Conservation (phyloP, 2,888 invertebrate species). For the Bhutanitis thaidina region DNA sequence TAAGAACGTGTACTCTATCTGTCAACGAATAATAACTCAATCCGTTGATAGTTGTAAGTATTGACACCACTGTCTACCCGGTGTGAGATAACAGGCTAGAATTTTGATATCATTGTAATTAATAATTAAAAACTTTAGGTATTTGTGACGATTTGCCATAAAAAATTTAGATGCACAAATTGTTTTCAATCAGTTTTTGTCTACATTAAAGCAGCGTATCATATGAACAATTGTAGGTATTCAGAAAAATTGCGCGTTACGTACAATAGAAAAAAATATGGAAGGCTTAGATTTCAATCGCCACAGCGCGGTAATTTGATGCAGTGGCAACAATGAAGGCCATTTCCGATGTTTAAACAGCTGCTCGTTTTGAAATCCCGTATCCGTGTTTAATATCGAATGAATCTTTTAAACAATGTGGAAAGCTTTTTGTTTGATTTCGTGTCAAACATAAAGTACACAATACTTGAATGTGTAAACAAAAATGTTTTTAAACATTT, state of each 20-base stretch:
- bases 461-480: conserved; percentile 5
- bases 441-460: conserved; percentile 7
- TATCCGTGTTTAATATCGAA: conserved; percentile 29
- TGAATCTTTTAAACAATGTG: conserved; percentile 20
- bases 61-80: too few species aligned
- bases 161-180: too few species aligned
- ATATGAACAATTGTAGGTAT: conserved; percentile 18
- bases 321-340: conserved; percentile 51
- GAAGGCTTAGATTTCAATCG: conserved; percentile 55
- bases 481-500: conserved; percentile 34
- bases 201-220: conserved; percentile 11
- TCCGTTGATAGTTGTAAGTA: too few species aligned
- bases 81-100: too few species aligned
- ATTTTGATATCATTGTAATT: too few species aligned
- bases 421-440: conserved; percentile 19
- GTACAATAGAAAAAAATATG: conserved; percentile 35
- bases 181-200: too few species aligned
- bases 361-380: conserved; percentile 42
- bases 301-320: conserved; percentile 46
- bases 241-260: conserved; percentile 44
- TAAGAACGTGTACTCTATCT: too few species aligned
- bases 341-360: conserved; percentile 54
- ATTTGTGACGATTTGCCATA: too few species aligned
- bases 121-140: too few species aligned
- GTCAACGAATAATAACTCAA: too few species aligned